phyloP scores from a whole-genome alignment of 2,797 vertebrate species.

The Thamnophis elegans region DNA sequence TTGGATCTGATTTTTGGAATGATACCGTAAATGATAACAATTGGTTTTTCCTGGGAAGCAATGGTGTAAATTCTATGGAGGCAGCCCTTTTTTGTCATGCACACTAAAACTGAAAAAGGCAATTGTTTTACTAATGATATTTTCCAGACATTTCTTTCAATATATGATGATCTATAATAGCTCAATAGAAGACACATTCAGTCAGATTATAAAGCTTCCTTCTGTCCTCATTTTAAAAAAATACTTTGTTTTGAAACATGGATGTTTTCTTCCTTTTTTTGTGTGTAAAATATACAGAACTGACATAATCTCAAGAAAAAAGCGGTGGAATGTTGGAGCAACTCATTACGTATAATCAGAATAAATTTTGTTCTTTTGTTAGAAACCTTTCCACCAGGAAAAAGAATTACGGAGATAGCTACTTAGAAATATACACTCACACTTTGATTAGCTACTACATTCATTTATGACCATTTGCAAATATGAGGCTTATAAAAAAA shows the following conservation, averaged over 20 bases:
- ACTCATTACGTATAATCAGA: background rate
- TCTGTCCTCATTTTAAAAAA: conserved; percentile 37
- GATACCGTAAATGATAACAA: conserved; percentile 68
- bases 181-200: conserved; percentile 52
- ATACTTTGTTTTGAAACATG: background rate
- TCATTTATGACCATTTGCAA: background rate
- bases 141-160: conserved; percentile 45
- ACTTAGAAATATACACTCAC: background rate
- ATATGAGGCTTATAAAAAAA: background rate
- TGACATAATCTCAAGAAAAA: conserved; percentile 18
- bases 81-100: conserved; percentile 72
- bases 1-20: conserved; percentile 76
- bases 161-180: conserved; percentile 29
- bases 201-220: conserved; percentile 7
- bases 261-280: conserved; percentile 10
- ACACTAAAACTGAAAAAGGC: conserved; percentile 48
- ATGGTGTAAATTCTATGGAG: conserved; percentile 51
- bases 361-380: conserved; percentile 32
- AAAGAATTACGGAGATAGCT: conserved; percentile 35
- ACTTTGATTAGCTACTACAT: background rate
- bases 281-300: conserved; percentile 4
- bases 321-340: conserved; percentile 11
- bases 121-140: conserved; percentile 19
- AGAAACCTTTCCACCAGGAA: conserved; percentile 70
- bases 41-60: conserved; percentile 48